Base-by-base conservation (phyloP, 2,113 vertebrate genomes). In the Aramus guarauna region DNA sequence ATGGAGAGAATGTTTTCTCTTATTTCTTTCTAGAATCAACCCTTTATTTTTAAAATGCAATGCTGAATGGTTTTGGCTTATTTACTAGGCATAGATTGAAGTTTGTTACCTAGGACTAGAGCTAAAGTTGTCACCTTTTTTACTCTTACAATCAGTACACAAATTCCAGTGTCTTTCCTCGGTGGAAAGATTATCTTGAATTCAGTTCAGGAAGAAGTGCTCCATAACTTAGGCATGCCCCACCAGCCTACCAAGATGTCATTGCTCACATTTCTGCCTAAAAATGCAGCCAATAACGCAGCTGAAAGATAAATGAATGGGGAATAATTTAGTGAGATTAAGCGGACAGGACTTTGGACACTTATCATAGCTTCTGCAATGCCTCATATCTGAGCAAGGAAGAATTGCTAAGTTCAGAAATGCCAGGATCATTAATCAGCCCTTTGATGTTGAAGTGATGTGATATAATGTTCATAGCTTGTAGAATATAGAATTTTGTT, bases 381-480 rank as follows among this genome's bases (percentile, higher is more conserved):
- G 68, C 80, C 88, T 97, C 96, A 91, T 96, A n/a, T 73, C 71
- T 36, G 75, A 72, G 24, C 58, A 22, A 8, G 34, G 60, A 48
- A n/a, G 94, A 88, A 97, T 74, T 60, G 96, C 95, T 88, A 83
- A 90, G 48, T 94, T 90, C 80, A 84, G 97, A 97, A 96, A 97
- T 88, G 95, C 92, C 96, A 96, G 96, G 93, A 69, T 96, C 86
- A 84, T 98, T 96, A 95, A 97, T 97, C 94, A 95, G 85, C 45
- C 60, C 58, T 50, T 29, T 11, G 80, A 79, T 37, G 8, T 19
- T 86, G 82, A 92, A 96, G 64, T 62, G 93, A 95, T 91, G 36
- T 91, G 95, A 69, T 88, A 95, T 67, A 94, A 83, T 79, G 97
- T 94, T 94, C 30, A 78, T 36, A 85, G 84, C 78, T 62, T 96